Base-by-base conservation (phyloP, 2,888 invertebrate species). In the Hetaerina titia region DNA sequence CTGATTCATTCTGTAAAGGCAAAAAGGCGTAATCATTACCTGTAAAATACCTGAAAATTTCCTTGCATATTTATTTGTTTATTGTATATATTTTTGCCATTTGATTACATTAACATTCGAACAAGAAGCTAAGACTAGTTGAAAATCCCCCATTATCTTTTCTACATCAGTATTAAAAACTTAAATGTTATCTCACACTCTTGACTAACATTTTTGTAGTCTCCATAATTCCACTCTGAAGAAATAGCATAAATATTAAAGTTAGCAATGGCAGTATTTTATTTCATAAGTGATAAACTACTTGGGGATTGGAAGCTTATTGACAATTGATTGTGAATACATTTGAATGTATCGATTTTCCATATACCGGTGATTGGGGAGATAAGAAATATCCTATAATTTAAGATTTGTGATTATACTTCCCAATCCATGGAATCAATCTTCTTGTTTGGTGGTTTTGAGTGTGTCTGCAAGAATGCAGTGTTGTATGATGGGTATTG, bases 131-230 rank as follows among this genome's bases (percentile, higher is more conserved):
- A 56, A 92, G 69, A 92, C 57, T 92, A 58, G 19, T 56, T 56
- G 25, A 92, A 57, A 31, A 22, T 74, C 56, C 74, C 56, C n/a
- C 69, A 69, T 45, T 92, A 69, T 81, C 56, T 92, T 69, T 92
- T 92, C 69, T 92, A n/a, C 69, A 92, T 92, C 92, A 92, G 92
- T 92, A 92, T 92, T 92, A 92, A 22, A 31, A 69, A 69, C 56
- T 56, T 31, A 92, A 45, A 69, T 69, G 56, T 69, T 92, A 45
- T 56, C 69, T 92, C 22, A 92, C 64, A 56, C 56, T 15, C 25
- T n/a, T 11, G n/a, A 69, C n/a, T 22, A 92, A 92, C 92, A 69
- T 19, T 88, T 57, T 56, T 56, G 56, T 89, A 57, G 56, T 89
- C 19, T 89, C n/a, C 89, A 56, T 9, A n/a, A 58, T 57, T 58